A percentile compares a stretch with the other conserved stretches of the same genome.
Conservation (phyloP, 2,113 vertebrate genomes). For the Sigmodon hispidus region DNA sequence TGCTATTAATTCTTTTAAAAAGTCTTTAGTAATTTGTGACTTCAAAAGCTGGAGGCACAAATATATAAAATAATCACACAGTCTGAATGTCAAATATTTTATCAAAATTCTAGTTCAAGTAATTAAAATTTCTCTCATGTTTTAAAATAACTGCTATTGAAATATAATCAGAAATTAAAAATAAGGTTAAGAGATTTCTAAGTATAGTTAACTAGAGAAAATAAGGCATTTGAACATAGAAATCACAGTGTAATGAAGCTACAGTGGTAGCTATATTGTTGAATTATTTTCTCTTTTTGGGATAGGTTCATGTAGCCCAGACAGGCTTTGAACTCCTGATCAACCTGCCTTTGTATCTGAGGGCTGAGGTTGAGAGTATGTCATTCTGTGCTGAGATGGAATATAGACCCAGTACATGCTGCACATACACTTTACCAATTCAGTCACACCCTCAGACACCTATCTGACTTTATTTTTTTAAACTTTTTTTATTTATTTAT, state of each 20-base stretch:
- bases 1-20: slow-evolving; percentile 27
- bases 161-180: slow-evolving; percentile 52
- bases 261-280: background rate
- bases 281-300: background rate
- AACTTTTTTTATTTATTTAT: too few species aligned
- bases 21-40: background rate
- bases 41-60: slow-evolving; percentile 32
- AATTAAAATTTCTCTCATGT: slow-evolving; percentile 46
- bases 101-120: slow-evolving; percentile 46
- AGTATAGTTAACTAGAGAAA: slow-evolving; percentile 50
- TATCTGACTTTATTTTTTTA: background rate
- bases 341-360: background rate
- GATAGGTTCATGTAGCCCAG: background rate
- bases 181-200: slow-evolving; percentile 35
- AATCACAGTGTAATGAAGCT: background rate
- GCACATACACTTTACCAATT: background rate
- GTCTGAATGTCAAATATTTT: slow-evolving; percentile 18
- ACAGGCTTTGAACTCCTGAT: background rate
- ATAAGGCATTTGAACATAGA: slow-evolving; percentile 12
- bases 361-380: background rate
- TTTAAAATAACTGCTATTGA: slow-evolving; percentile 52
- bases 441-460: background rate
- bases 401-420: background rate
- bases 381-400: background rate
- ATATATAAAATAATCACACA: slow-evolving; percentile 32